Base-by-base conservation (phyloP, 1,140 invertebrate species). In the Radopholus similis region DNA sequence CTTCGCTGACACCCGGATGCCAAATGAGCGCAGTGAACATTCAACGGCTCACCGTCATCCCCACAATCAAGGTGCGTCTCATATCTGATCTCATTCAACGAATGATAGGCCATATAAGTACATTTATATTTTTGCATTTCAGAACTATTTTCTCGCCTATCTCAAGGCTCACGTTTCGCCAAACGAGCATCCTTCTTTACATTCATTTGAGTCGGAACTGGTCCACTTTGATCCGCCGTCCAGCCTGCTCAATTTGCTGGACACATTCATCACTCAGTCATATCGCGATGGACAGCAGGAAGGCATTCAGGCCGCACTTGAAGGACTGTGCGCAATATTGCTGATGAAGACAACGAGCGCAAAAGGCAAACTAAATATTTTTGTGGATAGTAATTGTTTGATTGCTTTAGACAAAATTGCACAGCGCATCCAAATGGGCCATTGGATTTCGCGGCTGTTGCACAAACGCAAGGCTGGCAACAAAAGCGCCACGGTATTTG, bases 161-260 rank as follows among this genome's bases (percentile, higher is more conserved):
- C n/a, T 65, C 8, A 21, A 30, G 8, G 2, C 4, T 11, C 23
- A 26, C 11, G 23, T n/a, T 30, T 28, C 30, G 30, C 23, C 18
- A 38, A 4, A 34, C 28, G 55, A 65, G 35, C 28, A 38, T 23
- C 23, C 56, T 11, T 34, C 35, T 21, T 0, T n/a, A 23, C 23
- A 66, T 34, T 65, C 63, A 18, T 23, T 58, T 21, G 4, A 34
- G 9, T 23, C 35, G 9, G 28, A 49, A 13, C 40, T 68, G 3
- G 35, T 68, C 26, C 26, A 38, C 6, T 68, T 34, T 32, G 56
- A 68, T 28, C 63, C 63, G 11, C 66, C 66, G 2, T 68, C 66
- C 15, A 23, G 30, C 18, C 32, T 68, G 5, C 32, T 68, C 8
- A 32, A 44, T 11, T 38, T 58, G 11, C 26, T 68, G 44, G 66